Evolutionary conservation across 1,140 invertebrate species (phyloP).

Genomic region (Alviniconcha marisindica): DNA sequence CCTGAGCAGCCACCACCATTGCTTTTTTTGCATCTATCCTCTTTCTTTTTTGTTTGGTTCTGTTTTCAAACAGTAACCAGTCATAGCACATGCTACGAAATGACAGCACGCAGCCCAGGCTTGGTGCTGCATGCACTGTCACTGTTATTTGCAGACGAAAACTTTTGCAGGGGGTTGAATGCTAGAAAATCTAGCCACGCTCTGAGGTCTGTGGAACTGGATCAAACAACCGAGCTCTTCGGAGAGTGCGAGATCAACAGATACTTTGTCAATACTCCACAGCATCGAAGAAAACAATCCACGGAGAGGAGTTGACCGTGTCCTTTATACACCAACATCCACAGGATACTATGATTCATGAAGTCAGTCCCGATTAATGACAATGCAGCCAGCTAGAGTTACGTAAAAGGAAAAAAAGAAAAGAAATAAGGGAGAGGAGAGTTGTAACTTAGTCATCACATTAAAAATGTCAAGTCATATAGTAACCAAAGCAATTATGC

Average conservation of each 20-base stretch:
- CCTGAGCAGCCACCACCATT: slow-evolving; percentile 29
- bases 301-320: not conserved
- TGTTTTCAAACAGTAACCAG: too few species aligned
- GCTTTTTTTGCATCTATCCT: not conserved
- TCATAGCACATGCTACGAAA: not conserved
- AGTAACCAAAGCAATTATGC: slow-evolving; percentile 24
- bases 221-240: too few species aligned
- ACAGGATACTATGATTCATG: not conserved
- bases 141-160: too few species aligned
- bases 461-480: too few species aligned
- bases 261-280: slow-evolving; percentile 5
- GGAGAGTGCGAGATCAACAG: slow-evolving; percentile 13
- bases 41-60: not conserved
- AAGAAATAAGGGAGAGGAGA: too few species aligned
- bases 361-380: slow-evolving; percentile 7
- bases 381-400: slow-evolving; percentile 2
- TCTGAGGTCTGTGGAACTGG: not conserved
- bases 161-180: not conserved
- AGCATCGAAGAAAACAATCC: not conserved
- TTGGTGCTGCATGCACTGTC: too few species aligned
- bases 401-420: too few species aligned
- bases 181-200: not conserved
- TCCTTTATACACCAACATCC: slow-evolving; percentile 16
- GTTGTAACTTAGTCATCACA: too few species aligned
- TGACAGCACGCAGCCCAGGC: not conserved